phyloP scores from a whole-genome alignment of 2,888 invertebrate genomes.

The Tipula vernalis region DNA sequence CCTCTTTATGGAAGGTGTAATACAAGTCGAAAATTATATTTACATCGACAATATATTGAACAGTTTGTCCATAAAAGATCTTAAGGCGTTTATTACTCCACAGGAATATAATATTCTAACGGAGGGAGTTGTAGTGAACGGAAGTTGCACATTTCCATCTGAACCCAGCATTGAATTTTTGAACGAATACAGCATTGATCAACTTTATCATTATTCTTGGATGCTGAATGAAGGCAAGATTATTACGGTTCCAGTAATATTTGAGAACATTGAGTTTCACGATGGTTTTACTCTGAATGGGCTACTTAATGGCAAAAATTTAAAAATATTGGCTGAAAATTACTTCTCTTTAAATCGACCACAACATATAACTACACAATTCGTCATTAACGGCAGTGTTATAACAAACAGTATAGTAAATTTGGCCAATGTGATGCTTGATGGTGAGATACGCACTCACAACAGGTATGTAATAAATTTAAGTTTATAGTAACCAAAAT shows the following conservation, averaged over 20 bases:
- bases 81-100: constrained; percentile 24
- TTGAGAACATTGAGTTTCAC: not conserved
- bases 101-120: constrained; percentile 21
- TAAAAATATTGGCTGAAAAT: constrained; percentile 36
- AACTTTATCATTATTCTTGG: not conserved
- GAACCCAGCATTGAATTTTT: not conserved
- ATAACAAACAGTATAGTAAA: constrained; percentile 29
- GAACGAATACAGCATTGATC: not conserved
- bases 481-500: not conserved
- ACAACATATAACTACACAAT: constrained; percentile 35
- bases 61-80: constrained; percentile 26
- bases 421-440: constrained; percentile 25
- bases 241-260: not conserved
- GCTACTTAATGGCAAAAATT: constrained; percentile 35
- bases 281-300: constrained; percentile 30
- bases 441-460: constrained; percentile 25
- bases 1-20: not conserved
- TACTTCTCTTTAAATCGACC: constrained; percentile 40
- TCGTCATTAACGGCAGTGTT: constrained; percentile 34
- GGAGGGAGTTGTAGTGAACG: not conserved
- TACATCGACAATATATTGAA: not conserved
- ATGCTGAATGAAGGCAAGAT: not conserved
- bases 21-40: not conserved
- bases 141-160: not conserved
- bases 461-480: constrained; percentile 23